These are phyloP conservation scores for Cyprinodon variegatus DNA, from an alignment of 2,113 vertebrate genomes.

Conservation along the genomic window DNA sequence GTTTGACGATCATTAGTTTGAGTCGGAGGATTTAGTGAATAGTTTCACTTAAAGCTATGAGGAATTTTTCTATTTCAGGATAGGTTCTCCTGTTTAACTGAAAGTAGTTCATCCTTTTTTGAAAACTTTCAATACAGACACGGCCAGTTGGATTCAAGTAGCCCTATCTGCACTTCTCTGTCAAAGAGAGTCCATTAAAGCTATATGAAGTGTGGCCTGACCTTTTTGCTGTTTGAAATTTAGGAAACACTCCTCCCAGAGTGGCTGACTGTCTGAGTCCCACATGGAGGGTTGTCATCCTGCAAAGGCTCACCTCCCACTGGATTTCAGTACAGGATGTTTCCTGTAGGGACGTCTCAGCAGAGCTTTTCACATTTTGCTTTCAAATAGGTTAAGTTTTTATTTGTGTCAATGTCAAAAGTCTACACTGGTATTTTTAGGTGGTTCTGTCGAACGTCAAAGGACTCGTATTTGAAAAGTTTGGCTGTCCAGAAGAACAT, in stretches of 20 bases:
- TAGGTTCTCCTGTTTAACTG: not conserved
- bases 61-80: not conserved
- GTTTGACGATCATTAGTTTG: not conserved
- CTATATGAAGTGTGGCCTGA: not conserved
- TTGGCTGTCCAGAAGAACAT: not conserved
- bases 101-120: no score
- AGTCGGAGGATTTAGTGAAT: not conserved
- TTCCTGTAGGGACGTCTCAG: not conserved
- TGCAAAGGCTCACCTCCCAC: not conserved
- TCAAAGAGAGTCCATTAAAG: conserved; percentile 6
- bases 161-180: not conserved
- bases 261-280: not conserved
- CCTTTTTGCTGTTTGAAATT: not conserved
- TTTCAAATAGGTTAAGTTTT: not conserved
- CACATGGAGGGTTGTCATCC: not conserved
- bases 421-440: not conserved
- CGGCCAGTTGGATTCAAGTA: not conserved
- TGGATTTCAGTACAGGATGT: not conserved
- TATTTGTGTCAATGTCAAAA: not conserved
- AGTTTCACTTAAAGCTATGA: no score
- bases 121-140: not conserved
- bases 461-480: not conserved
- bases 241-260: not conserved
- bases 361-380: not conserved
- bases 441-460: not conserved